Conservation (phyloP, 53 echinoderm and acorn worm genomes). For the Paracentrotus lividus region DNA sequence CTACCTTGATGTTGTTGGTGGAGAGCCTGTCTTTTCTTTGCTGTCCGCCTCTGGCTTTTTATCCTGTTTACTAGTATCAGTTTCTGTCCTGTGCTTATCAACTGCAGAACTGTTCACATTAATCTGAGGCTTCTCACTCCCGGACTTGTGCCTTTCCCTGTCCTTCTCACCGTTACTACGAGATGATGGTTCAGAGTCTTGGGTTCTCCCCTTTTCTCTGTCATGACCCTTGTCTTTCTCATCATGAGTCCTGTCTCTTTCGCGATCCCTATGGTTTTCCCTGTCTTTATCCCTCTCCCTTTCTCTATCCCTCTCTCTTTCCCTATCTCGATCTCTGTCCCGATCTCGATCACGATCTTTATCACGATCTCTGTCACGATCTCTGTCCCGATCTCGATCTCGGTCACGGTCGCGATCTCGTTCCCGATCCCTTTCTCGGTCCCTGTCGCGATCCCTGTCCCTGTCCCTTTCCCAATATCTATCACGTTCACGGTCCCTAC, state of each 20-base stretch:
- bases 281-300: slow-evolving; percentile 35
- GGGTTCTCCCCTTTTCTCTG: slow-evolving; percentile 13
- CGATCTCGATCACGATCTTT: not conserved
- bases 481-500: slow-evolving; percentile 59
- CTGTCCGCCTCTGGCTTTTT: slow-evolving; percentile 11
- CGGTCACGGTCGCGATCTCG: slow-evolving; percentile 4
- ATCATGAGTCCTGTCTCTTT: not conserved
- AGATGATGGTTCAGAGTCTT: slow-evolving; percentile 1
- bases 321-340: not conserved
- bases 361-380: not conserved
- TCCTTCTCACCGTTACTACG: slow-evolving; percentile 17
- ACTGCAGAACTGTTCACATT: not conserved
- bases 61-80: slow-evolving; percentile 2
- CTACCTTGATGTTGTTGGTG: slow-evolving; percentile 49
- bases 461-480: slow-evolving; percentile 55
- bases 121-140: slow-evolving; percentile 4
- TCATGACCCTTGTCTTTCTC: slow-evolving; percentile 14
- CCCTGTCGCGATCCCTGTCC: slow-evolving; percentile 38
- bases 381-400: slow-evolving; percentile 20
- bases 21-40: not conserved
- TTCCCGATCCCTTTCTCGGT: slow-evolving; percentile 59
- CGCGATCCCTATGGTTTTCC: not conserved
- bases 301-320: slow-evolving; percentile 46
- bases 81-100: slow-evolving; percentile 32
- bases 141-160: slow-evolving; percentile 52